phyloP scores from a whole-genome alignment of 2,888 invertebrate genomes.

The Seira ritae region DNA sequence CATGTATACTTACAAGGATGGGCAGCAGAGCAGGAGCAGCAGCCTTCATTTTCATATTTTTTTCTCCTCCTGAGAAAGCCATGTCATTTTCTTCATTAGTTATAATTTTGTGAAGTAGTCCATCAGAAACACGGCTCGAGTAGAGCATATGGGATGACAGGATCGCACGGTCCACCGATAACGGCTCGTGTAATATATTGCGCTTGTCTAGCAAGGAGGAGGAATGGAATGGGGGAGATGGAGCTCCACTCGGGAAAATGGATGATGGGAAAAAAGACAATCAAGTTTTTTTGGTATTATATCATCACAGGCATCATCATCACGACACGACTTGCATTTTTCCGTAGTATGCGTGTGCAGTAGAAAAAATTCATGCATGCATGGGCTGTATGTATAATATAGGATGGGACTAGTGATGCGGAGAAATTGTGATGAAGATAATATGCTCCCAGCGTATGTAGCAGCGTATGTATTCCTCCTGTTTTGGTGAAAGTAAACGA shows the following conservation, averaged over 20 bases:
- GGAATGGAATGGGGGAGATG: background rate
- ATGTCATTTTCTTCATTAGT: slow-evolving; percentile 51
- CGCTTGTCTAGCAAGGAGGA: background rate
- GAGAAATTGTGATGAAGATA: background rate
- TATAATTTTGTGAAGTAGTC: slow-evolving; percentile 38
- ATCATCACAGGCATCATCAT: background rate
- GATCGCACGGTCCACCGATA: slow-evolving; percentile 12
- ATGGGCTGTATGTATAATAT: background rate
- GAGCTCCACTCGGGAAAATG: background rate
- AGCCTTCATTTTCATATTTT: slow-evolving; percentile 11
- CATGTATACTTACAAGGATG: background rate
- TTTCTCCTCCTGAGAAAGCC: slow-evolving; percentile 20
- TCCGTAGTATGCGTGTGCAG: background rate
- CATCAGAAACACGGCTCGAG: slow-evolving; percentile 35
- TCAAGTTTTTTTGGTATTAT: background rate
- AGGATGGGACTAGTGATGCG: slow-evolving; percentile 13
- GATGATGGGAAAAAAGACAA: slow-evolving; percentile 14
- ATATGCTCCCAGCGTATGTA: too few relatives aligned
- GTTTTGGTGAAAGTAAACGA: background rate
- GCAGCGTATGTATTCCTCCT: background rate
- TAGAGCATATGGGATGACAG: slow-evolving; percentile 14
- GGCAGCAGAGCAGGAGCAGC: background rate
- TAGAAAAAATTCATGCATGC: background rate
- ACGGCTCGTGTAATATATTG: slow-evolving; percentile 13
- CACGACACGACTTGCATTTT: slow-evolving; percentile 1